These are phyloP conservation scores for Medauroidea extradentata DNA, from an alignment of 1,140 invertebrate species.

Conservation along the genomic window DNA sequence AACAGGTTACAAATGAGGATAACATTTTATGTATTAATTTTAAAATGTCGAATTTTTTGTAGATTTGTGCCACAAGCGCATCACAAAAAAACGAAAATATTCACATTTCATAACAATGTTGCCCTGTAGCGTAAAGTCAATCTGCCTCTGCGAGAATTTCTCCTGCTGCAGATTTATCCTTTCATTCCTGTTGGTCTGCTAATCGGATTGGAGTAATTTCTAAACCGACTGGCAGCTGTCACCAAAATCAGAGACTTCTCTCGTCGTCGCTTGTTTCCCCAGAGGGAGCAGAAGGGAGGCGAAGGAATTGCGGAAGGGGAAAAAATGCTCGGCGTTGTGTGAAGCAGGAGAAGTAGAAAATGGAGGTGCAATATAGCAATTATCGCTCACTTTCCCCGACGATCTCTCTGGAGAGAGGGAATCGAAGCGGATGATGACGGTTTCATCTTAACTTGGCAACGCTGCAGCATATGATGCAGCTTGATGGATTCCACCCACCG, in stretches of 20 bases:
- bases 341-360: neutral
- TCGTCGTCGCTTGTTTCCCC: neutral
- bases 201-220: conserved; percentile 13
- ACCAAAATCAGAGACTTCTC: neutral
- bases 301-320: no score
- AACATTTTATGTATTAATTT: no score
- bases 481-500: neutral
- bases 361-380: neutral
- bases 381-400: conserved; percentile 8
- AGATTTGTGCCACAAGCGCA: no score
- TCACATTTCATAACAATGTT: no score
- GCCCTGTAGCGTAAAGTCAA: no score
- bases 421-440: neutral
- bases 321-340: no score
- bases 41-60: no score
- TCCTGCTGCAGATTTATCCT: no score
- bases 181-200: neutral
- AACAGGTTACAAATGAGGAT: no score
- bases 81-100: no score
- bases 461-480: neutral
- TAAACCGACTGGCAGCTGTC: conserved; percentile 6
- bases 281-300: no score
- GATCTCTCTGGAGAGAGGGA: conserved; percentile 6
- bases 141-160: no score
- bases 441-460: conserved; percentile 1